Percentiles rank a stretch among this genome's conserved stretches.
Conservation (phyloP, 1,140 invertebrate genomes). For the Coenobita brevimanus region DNA sequence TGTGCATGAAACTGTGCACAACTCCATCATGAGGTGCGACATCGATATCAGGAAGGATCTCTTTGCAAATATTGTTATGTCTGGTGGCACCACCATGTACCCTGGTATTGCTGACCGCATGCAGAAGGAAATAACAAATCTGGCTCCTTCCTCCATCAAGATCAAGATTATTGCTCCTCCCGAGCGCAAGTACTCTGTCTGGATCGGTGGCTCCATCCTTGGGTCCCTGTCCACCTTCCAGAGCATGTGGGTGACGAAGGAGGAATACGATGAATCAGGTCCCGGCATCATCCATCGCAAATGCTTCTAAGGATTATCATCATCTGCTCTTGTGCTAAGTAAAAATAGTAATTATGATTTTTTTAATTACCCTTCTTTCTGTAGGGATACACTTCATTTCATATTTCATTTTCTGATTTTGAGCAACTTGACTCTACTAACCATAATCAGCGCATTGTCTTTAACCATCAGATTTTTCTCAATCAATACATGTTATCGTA, state of each 20-base stretch:
- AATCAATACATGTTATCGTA: too few species aligned
- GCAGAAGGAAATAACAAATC: constrained; percentile 12
- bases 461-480: too few species aligned
- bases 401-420: too few species aligned
- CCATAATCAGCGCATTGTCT: too few species aligned
- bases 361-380: too few species aligned
- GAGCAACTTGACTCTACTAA: too few species aligned
- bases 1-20: constrained; percentile 18
- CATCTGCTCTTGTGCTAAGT: too few species aligned
- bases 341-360: too few species aligned
- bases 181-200: constrained; percentile 12
- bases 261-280: background rate
- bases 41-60: constrained; percentile 19
- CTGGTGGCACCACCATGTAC: constrained; percentile 20
- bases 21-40: constrained; percentile 21
- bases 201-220: constrained; percentile 9
- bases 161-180: constrained; percentile 19
- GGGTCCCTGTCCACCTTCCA: constrained; percentile 26
- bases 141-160: background rate
- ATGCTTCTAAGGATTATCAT: constrained; percentile 17
- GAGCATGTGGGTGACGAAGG: background rate
- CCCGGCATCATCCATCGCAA: constrained; percentile 11
- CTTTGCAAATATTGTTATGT: background rate
- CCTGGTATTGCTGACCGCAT: constrained; percentile 26
- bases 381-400: too few species aligned